These are phyloP conservation scores for Mimumesa dahlbomi DNA, from an alignment of 2,888 invertebrate species.

Conservation along the genomic window DNA sequence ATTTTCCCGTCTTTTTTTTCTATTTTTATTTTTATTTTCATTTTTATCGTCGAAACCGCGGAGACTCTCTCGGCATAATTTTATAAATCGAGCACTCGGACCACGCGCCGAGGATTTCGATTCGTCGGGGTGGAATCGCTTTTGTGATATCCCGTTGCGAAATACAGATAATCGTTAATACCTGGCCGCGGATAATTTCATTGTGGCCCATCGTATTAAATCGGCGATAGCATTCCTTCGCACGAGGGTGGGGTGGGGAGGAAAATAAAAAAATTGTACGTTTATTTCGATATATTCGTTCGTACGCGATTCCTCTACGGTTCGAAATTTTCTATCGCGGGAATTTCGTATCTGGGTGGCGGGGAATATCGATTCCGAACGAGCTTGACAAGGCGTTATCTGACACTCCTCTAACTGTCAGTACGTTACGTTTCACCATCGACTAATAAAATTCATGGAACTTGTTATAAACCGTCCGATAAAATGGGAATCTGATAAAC, in stretches of 20 bases:
- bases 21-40: no score
- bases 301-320: not conserved
- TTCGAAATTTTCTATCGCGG: conserved; percentile 26
- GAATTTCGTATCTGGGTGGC: conserved; percentile 35
- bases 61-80: no score
- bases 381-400: conserved; percentile 54
- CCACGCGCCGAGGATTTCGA: not conserved
- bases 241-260: conserved; percentile 15
- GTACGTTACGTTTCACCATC: conserved; percentile 41
- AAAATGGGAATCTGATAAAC: not conserved
- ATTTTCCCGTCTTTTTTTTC: no score
- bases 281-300: conserved; percentile 27
- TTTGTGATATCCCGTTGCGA: not conserved
- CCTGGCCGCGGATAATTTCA: not conserved
- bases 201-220: not conserved
- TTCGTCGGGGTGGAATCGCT: not conserved
- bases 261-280: no score
- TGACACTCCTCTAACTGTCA: conserved; percentile 40
- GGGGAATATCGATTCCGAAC: conserved; percentile 68
- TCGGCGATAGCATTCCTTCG: not conserved
- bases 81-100: no score
- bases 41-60: no score
- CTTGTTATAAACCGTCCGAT: conserved; percentile 30
- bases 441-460: conserved; percentile 54
- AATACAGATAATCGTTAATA: conserved; percentile 7